Evolutionary conservation across 2,113 vertebrate species (phyloP).

Genomic region (Microtus oregoni): DNA sequence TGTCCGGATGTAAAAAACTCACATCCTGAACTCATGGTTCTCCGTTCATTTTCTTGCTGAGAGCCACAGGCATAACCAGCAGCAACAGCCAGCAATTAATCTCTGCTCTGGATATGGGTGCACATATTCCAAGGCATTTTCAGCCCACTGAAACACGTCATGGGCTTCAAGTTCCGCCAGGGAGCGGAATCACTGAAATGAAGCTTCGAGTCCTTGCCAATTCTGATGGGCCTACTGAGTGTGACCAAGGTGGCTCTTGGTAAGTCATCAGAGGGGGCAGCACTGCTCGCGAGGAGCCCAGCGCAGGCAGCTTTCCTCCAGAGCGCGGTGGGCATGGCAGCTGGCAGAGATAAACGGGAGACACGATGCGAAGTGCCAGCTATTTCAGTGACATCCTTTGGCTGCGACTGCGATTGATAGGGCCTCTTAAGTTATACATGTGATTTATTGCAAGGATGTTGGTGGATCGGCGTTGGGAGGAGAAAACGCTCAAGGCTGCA

Average conservation of each 20-base stretch:
- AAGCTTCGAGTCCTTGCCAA: slow-evolving; percentile 54
- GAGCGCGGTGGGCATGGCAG: background rate
- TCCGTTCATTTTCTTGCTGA: slow-evolving; percentile 74
- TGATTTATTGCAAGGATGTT: slow-evolving; percentile 54
- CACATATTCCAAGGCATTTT: slow-evolving; percentile 74
- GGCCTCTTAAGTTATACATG: background rate
- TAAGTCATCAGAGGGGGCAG: background rate
- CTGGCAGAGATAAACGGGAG: background rate
- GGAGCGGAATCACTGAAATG: slow-evolving; percentile 60
- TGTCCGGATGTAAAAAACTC: slow-evolving; percentile 68
- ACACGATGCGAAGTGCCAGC: background rate
- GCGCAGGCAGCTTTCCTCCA: background rate
- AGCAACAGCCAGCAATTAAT: slow-evolving; percentile 75
- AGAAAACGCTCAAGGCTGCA: background rate
- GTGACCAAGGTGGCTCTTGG: slow-evolving; percentile 16
- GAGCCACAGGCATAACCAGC: slow-evolving; percentile 71
- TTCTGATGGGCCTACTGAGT: slow-evolving; percentile 55
- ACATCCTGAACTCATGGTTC: slow-evolving; percentile 54
- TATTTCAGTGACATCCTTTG: background rate
- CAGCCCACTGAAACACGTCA: slow-evolving; percentile 75
- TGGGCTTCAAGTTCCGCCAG: slow-evolving; percentile 73
- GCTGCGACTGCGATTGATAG: background rate
- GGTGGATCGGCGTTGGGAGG: background rate
- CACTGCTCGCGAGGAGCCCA: background rate
- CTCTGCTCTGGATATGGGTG: slow-evolving; percentile 75